These are phyloP conservation scores for Agrochola macilenta DNA, from an alignment of 2,888 invertebrate species.

Conservation along the genomic window DNA sequence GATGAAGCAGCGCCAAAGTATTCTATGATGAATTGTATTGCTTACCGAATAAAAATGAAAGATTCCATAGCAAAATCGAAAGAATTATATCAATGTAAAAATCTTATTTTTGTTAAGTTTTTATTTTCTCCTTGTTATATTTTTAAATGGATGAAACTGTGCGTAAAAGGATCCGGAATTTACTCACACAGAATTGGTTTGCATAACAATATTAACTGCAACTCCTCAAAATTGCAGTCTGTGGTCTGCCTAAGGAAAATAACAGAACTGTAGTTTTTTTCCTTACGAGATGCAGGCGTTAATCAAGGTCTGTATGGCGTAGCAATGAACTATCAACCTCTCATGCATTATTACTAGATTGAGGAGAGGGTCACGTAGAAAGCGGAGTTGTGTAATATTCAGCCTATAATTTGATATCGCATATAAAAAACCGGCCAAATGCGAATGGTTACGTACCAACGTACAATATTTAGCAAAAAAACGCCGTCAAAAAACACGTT, in stretches of 20 bases:
- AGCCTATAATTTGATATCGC: neutral
- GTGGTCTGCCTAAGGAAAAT: constrained; percentile 5
- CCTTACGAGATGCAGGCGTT: neutral
- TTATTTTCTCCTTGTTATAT: neutral
- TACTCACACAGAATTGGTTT: neutral
- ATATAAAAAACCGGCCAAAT: neutral
- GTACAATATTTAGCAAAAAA: too few species aligned
- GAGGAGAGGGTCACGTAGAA: constrained; percentile 7
- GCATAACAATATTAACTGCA: neutral
- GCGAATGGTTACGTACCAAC: too few species aligned
- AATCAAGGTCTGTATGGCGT: constrained; percentile 6
- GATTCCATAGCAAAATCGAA: neutral
- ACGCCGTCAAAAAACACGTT: too few species aligned
- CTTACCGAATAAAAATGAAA: neutral
- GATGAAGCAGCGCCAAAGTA: neutral
- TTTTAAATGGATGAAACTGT: neutral
- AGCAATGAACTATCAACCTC: constrained; percentile 18
- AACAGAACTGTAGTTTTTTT: constrained; percentile 1
- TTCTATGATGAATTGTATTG: neutral
- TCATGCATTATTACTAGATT: constrained; percentile 21
- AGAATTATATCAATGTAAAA: neutral
- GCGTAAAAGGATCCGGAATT: neutral
- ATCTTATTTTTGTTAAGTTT: too few species aligned
- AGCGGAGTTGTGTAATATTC: neutral
- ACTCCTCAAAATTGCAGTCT: neutral